phyloP scores from a whole-genome alignment of 1,140 invertebrate genomes.

The Notospermus geniculatus region DNA sequence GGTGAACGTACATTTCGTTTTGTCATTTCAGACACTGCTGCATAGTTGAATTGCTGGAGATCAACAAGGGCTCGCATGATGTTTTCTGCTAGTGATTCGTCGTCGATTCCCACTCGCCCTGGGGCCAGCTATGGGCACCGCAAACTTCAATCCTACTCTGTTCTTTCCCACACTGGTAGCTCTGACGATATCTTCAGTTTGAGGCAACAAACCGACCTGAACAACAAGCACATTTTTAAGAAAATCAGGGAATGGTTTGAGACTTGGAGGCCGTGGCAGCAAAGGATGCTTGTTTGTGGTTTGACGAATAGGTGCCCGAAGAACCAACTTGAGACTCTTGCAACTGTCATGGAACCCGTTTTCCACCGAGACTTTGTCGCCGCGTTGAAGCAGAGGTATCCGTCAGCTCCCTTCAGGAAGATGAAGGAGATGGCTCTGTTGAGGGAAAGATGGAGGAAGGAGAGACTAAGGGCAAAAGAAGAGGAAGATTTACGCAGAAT shows the following conservation, averaged over 20 bases:
- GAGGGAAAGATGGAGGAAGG: background rate
- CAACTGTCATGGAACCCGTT: slow-evolving; percentile 46
- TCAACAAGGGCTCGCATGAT: no score
- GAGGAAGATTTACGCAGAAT: background rate
- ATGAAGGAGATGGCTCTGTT: slow-evolving; percentile 5
- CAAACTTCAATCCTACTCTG: background rate
- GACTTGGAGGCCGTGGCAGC: slow-evolving; percentile 48
- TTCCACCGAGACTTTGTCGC: slow-evolving; percentile 43
- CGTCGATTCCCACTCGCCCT: background rate
- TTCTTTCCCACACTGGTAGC: background rate
- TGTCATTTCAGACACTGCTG: no score
- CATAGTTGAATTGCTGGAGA: no score
- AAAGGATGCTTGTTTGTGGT: slow-evolving; percentile 39
- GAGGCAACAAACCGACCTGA: slow-evolving; percentile 20
- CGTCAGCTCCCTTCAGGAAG: slow-evolving; percentile 31
- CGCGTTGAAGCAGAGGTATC: slow-evolving; percentile 31
- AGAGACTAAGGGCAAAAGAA: background rate
- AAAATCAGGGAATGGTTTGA: slow-evolving; percentile 45
- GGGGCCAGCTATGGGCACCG: background rate
- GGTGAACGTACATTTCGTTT: no score
- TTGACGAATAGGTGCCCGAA: slow-evolving; percentile 41
- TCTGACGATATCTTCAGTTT: background rate
- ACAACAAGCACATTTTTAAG: slow-evolving; percentile 46
- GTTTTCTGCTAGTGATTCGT: no score
- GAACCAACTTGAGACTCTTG: slow-evolving; percentile 40